These are phyloP conservation scores for Coleophora flavipennella DNA, from an alignment of 2,888 invertebrate genomes.

Conservation along the genomic window DNA sequence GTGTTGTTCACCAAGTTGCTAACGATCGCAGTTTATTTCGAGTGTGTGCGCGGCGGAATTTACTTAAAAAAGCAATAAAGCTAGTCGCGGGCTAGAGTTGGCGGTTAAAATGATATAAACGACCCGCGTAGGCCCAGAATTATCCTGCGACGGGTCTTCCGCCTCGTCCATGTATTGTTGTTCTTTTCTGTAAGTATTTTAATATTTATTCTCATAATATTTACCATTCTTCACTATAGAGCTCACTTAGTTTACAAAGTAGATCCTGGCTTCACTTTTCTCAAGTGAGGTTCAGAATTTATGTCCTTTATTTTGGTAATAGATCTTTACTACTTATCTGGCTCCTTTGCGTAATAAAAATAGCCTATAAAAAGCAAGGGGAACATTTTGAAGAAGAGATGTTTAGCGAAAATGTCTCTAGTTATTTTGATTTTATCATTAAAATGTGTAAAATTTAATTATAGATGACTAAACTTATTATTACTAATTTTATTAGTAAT, in stretches of 20 bases:
- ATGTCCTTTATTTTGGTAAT: too few relatives aligned
- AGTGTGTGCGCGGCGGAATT: conserved; percentile 26
- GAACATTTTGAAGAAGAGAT: too few relatives aligned
- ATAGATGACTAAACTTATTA: too few relatives aligned
- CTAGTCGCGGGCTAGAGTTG: conserved; percentile 22
- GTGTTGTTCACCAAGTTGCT: conserved; percentile 44
- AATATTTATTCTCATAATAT: background rate
- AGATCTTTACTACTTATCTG: too few relatives aligned
- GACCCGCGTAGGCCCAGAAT: conserved; percentile 26
- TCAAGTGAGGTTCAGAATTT: background rate
- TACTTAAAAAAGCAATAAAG: conserved; percentile 27
- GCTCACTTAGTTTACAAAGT: too few relatives aligned
- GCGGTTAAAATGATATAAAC: conserved; percentile 35
- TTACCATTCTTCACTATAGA: background rate
- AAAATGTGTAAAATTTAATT: too few relatives aligned
- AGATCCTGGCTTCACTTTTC: too few relatives aligned
- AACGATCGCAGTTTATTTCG: conserved; percentile 28
- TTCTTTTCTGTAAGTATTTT: conserved; percentile 65
- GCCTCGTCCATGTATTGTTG: conserved; percentile 70
- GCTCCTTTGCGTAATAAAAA: too few relatives aligned
- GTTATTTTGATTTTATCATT: too few relatives aligned
- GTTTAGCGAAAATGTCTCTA: too few relatives aligned
- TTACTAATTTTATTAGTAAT: too few relatives aligned
- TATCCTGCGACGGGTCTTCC: conserved; percentile 27
- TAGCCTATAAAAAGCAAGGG: too few relatives aligned